These are phyloP conservation scores for Eupsilia transversa DNA, from an alignment of 2,888 invertebrate genomes.

Conservation along the genomic window DNA sequence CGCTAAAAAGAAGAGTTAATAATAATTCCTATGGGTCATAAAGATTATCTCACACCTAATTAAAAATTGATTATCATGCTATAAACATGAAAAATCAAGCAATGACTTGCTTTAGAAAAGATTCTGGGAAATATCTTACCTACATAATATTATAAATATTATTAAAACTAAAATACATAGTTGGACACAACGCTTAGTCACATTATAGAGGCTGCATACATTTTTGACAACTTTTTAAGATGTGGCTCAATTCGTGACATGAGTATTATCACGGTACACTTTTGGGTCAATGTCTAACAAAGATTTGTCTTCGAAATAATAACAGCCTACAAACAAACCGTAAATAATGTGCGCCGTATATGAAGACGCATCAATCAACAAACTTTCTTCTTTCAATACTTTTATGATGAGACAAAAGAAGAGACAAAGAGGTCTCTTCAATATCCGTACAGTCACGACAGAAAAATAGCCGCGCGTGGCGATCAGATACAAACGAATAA, in stretches of 20 bases:
- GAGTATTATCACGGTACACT: background rate
- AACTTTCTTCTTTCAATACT: conserved; percentile 26
- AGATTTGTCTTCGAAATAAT: background rate
- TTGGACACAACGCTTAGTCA: background rate
- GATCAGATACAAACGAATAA: conserved; percentile 17
- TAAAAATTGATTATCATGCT: too few species aligned
- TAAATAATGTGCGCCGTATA: conserved; percentile 33
- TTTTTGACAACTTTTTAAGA: background rate
- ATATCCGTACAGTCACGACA: conserved; percentile 24
- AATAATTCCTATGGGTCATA: too few species aligned
- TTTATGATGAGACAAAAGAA: conserved; percentile 29
- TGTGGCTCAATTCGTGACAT: background rate
- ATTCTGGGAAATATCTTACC: background rate
- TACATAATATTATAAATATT: background rate
- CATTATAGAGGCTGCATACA: background rate
- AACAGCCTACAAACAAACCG: conserved; percentile 24
- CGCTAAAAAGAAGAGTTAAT: too few species aligned
- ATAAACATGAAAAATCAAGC: background rate
- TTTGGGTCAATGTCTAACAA: background rate
- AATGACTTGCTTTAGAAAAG: background rate
- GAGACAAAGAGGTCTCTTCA: conserved; percentile 11
- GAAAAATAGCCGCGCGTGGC: background rate
- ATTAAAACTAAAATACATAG: background rate
- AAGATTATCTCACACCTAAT: background rate
- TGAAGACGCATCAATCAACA: conserved; percentile 45